A percentile compares a stretch with the other conserved stretches of the same genome.
phyloP scores from a whole-genome alignment of 1,140 invertebrate species.

The Colletes latitarsis region DNA sequence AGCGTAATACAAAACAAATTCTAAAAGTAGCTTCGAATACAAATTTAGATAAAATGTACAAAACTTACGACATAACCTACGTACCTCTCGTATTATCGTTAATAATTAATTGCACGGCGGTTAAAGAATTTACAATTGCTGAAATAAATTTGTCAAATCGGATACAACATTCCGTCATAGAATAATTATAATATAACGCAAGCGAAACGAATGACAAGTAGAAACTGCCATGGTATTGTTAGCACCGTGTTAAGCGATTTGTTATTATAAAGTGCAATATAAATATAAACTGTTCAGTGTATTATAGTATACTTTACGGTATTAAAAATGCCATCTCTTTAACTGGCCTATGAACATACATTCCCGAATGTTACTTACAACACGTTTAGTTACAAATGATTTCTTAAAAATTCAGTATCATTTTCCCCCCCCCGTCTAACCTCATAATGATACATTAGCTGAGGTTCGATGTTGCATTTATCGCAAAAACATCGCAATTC shows the following conservation, averaged over 20 bases:
- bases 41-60: constrained; percentile 14
- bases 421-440: not conserved
- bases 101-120: not conserved
- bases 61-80: constrained; percentile 7
- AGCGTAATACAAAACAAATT: constrained; percentile 5
- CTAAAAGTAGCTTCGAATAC: not conserved
- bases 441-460: not conserved
- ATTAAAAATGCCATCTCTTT: constrained; percentile 35
- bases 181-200: not conserved
- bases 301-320: constrained; percentile 18
- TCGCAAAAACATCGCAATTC: not conserved
- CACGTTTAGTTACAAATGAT: constrained; percentile 3
- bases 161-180: not conserved
- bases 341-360: constrained; percentile 22
- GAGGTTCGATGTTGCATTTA: not conserved
- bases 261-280: constrained; percentile 18
- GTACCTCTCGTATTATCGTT: not conserved
- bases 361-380: not conserved
- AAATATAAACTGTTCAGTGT: constrained; percentile 24
- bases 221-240: not conserved
- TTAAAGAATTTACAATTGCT: not conserved
- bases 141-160: not conserved
- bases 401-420: not conserved
- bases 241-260: constrained; percentile 27
- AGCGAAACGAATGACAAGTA: not conserved